A percentile compares a stretch with the other conserved stretches of the same genome.
Evolutionary conservation across 2,797 vertebrate species (phyloP).

Genomic region (Sebastes iracundus): DNA sequence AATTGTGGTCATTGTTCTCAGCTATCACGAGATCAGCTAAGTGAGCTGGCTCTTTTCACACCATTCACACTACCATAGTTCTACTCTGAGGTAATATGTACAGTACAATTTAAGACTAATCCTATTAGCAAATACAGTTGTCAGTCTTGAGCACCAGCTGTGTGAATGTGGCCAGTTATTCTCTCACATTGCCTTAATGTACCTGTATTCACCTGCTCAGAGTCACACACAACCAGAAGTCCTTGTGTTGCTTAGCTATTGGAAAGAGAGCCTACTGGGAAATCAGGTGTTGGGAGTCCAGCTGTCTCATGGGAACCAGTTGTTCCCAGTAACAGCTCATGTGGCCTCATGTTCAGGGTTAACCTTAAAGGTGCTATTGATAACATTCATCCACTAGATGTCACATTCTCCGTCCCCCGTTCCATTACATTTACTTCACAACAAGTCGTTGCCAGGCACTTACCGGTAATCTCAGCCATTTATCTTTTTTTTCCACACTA

Average conservation of each 20-base stretch:
- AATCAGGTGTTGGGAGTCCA: constrained; percentile 36
- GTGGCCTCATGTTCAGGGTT: not conserved
- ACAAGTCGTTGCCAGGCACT: too few relatives aligned
- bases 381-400: too few relatives aligned
- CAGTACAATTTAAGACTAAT: not conserved
- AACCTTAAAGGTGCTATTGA: not conserved
- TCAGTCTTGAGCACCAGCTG: not conserved
- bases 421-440: too few relatives aligned
- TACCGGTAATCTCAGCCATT: too few relatives aligned
- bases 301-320: constrained; percentile 48
- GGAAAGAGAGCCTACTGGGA: constrained; percentile 25
- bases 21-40: constrained; percentile 10
- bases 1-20: not conserved
- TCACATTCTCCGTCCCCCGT: too few relatives aligned
- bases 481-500: too few relatives aligned
- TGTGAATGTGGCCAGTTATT: not conserved
- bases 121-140: not conserved
- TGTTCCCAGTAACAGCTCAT: constrained; percentile 20
- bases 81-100: not conserved
- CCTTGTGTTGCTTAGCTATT: not conserved
- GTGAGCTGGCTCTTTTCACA: constrained; percentile 7
- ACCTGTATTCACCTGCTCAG: not conserved
- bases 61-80: not conserved
- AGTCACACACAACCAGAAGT: not conserved
- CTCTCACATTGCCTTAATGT: not conserved